Conservation (phyloP, 2,113 vertebrate species). For the Drymodes brunneopygia region DNA sequence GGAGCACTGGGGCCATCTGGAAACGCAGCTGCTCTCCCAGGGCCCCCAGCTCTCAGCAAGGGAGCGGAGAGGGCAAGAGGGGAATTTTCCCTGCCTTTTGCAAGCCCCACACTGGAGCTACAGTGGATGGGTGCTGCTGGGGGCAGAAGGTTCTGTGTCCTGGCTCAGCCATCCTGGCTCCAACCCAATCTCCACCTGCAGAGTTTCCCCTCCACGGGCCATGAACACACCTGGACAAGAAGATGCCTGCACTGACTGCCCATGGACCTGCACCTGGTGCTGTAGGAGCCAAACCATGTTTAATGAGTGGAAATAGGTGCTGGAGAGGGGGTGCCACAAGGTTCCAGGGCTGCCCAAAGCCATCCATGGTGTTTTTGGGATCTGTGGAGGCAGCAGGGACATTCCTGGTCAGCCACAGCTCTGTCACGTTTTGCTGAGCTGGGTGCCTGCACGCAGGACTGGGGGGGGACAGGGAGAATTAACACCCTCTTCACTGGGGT, state of each 20-base stretch:
- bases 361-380: background rate
- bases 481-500: background rate
- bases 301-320: background rate
- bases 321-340: rapidly evolving
- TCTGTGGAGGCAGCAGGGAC: background rate
- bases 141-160: background rate
- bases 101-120: background rate
- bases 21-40: background rate
- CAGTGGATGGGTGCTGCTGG: background rate
- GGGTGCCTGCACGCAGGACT: background rate
- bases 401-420: background rate
- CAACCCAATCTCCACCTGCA: background rate
- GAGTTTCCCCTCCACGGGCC: rapidly evolving
- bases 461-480: background rate
- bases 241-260: background rate
- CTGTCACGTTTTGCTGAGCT: background rate
- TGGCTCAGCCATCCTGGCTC: background rate
- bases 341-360: background rate
- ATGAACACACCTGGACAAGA: rapidly evolving
- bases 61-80: background rate
- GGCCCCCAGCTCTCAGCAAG: background rate
- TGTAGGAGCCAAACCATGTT: rapidly evolving
- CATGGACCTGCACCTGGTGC: background rate
- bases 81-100: background rate
- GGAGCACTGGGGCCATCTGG: rapidly evolving